Percentiles rank a stretch among this genome's conserved stretches.
Evolutionary conservation across 1,140 invertebrate genomes (phyloP).

Genomic region (Psilanteris sp.): DNA sequence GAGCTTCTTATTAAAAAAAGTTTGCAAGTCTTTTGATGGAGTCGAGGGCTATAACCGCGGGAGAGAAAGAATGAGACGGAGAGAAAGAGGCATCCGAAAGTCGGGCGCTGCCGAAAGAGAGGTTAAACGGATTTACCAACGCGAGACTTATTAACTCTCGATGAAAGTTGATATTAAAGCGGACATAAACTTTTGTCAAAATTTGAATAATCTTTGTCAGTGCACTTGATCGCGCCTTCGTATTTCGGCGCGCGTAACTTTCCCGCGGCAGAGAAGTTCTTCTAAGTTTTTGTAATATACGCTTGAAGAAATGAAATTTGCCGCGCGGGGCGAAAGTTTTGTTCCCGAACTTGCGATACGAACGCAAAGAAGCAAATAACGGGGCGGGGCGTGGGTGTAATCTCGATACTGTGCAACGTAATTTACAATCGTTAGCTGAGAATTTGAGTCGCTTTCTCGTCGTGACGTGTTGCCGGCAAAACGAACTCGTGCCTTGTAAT

Average conservation of each 20-base stretch:
- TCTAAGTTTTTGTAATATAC: conserved; percentile 50
- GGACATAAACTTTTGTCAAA: conserved; percentile 61
- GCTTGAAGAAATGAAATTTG: conserved; percentile 49
- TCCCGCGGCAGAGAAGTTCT: conserved; percentile 18
- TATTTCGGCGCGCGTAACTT: conserved; percentile 34
- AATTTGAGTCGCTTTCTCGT: conserved; percentile 6
- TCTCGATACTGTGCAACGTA: conserved; percentile 29
- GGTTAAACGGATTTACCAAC: conserved; percentile 70
- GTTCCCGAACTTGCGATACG: background rate
- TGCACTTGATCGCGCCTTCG: conserved; percentile 36
- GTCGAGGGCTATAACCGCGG: conserved; percentile 28
- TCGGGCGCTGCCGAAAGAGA: conserved; percentile 41
- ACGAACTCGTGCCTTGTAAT: conserved; percentile 42
- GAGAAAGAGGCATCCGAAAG: conserved; percentile 27
- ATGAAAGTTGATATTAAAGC: conserved; percentile 71
- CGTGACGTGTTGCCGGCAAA: conserved; percentile 15
- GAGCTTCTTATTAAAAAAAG: conserved; percentile 55
- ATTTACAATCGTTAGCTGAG: conserved; percentile 31
- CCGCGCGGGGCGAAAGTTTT: background rate
- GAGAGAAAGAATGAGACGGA: conserved; percentile 7
- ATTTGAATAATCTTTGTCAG: conserved; percentile 62
- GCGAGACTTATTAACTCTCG: conserved; percentile 72
- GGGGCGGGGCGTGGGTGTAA: conserved; percentile 1
- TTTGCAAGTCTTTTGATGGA: conserved; percentile 63
- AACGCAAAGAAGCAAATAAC: background rate